A percentile compares a stretch with the other conserved stretches of the same genome.
Evolutionary conservation across 53 echinoderm and acorn worm genomes (phyloP).

Genomic region (Henricia sp.): DNA sequence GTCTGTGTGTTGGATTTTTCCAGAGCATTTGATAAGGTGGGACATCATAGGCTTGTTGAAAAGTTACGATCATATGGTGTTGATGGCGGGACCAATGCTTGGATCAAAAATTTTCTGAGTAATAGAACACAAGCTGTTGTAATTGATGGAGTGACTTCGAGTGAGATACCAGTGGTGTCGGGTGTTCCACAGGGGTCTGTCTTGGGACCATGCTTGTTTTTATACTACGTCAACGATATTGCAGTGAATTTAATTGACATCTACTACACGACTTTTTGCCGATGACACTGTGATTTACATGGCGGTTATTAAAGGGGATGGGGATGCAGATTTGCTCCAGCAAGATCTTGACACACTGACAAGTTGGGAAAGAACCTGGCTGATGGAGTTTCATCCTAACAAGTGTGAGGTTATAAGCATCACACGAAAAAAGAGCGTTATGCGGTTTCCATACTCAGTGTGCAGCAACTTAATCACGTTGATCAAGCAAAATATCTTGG

Average conservation of each 20-base stretch:
- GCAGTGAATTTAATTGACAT: background rate
- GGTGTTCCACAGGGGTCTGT: slow-evolving; percentile 57
- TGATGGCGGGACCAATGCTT: background rate
- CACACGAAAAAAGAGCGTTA: background rate
- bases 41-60: slow-evolving; percentile 17
- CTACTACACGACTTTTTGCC: background rate
- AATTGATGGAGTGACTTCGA: background rate
- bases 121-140: slow-evolving; percentile 3
- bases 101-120: slow-evolving; percentile 15
- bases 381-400: background rate
- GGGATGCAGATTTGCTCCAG: too few relatives aligned
- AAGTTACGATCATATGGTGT: slow-evolving; percentile 25
- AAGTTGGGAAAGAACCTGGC: background rate
- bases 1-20: slow-evolving; percentile 34
- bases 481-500: background rate
- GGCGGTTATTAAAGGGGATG: too few relatives aligned
- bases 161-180: slow-evolving; percentile 21
- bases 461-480: background rate
- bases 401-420: background rate
- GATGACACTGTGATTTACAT: background rate
- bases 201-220: slow-evolving; percentile 37
- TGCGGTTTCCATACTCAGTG: background rate
- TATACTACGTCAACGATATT: slow-evolving; percentile 13
- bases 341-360: background rate
- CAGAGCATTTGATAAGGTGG: slow-evolving; percentile 65